These are phyloP conservation scores for Pseudopipra pipra DNA, from an alignment of 2,113 vertebrate genomes.

Conservation along the genomic window DNA sequence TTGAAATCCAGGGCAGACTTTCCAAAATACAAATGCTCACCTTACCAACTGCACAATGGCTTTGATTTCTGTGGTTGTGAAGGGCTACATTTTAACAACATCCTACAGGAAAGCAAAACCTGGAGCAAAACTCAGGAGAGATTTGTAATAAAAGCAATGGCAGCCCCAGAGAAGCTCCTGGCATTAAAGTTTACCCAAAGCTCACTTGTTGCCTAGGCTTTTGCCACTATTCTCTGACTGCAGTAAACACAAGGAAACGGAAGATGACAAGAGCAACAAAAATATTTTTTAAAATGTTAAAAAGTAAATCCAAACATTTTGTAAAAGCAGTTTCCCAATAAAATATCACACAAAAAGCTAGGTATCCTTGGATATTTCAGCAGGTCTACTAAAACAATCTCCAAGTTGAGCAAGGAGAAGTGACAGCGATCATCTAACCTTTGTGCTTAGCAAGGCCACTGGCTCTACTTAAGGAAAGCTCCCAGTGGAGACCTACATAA, in stretches of 20 bases:
- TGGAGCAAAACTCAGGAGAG: neutral
- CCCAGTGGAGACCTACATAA: neutral
- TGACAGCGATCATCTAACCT: neutral
- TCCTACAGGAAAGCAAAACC: neutral
- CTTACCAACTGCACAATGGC: neutral
- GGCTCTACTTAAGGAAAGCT: neutral
- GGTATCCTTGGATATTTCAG: neutral
- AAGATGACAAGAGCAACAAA: neutral
- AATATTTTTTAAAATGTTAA: neutral
- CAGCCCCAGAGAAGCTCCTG: neutral
- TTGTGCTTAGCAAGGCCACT: neutral
- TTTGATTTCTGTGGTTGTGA: neutral
- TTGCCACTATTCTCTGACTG: neutral
- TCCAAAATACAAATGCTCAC: neutral
- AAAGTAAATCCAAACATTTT: neutral
- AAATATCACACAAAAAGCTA: neutral
- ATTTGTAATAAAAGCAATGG: neutral
- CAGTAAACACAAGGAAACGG: neutral
- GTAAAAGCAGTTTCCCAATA: neutral
- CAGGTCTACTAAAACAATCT: neutral
- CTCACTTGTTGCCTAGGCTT: neutral
- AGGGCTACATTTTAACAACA: neutral
- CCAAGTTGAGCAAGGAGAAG: neutral
- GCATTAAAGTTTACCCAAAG: neutral
- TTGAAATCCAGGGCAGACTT: neutral